Conservation (phyloP, 2,888 invertebrate genomes). For the Spodoptera littoralis region DNA sequence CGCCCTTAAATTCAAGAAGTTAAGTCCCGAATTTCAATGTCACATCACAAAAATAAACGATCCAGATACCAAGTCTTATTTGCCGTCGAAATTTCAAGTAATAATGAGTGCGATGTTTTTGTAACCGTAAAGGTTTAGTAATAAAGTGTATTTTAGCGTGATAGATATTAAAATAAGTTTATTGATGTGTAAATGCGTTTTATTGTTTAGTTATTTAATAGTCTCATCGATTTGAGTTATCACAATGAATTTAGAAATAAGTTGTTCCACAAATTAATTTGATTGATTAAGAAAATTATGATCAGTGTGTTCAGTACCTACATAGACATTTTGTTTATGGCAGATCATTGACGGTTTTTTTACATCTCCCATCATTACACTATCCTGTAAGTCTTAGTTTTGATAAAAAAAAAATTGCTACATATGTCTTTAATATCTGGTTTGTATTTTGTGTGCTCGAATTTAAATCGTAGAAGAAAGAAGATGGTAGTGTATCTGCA, state of each 20-base stretch:
- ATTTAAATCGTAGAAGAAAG: no score
- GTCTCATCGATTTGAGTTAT: slow-evolving; percentile 27
- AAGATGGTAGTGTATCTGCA: no score
- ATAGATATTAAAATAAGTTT: not conserved
- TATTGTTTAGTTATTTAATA: slow-evolving; percentile 25
- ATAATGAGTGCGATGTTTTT: not conserved
- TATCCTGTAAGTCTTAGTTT: no score
- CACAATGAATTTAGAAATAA: slow-evolving; percentile 22
- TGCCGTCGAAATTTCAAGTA: slow-evolving; percentile 8
- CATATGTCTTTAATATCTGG: no score
- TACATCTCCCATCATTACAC: no score
- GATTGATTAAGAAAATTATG: no score
- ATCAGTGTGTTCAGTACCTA: no score
- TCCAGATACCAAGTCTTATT: slow-evolving; percentile 15
- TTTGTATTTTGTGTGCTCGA: no score
- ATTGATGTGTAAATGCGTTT: slow-evolving; percentile 10
- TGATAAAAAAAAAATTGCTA: no score
- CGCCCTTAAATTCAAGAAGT: not conserved
- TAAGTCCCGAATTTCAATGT: slow-evolving; percentile 19
- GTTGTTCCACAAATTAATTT: slow-evolving; percentile 22
- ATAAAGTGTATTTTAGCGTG: slow-evolving; percentile 4
- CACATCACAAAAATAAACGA: slow-evolving; percentile 6
- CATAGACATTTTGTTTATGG: no score
- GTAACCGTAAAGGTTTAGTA: accelerated
- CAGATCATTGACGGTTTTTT: no score